phyloP scores from a whole-genome alignment of 2,888 invertebrate species.

The Lasioglossum marginatum region DNA sequence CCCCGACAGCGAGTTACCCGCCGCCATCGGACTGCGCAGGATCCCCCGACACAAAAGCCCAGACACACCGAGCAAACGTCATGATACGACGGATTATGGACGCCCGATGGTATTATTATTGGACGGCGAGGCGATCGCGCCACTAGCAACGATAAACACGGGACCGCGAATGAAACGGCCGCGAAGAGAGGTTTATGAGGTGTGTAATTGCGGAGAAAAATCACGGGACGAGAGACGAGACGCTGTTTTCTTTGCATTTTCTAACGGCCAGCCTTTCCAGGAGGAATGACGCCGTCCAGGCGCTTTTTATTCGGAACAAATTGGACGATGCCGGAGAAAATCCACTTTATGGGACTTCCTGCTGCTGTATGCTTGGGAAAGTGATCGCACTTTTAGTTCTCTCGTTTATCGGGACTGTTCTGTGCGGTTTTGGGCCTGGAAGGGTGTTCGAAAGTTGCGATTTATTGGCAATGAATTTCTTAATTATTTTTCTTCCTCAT shows the following conservation, averaged over 20 bases:
- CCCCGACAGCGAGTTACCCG: slow-evolving; percentile 27
- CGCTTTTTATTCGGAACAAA: background rate
- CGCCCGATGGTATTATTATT: slow-evolving; percentile 45
- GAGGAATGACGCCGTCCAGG: background rate
- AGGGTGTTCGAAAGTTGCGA: background rate
- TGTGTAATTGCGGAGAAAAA: slow-evolving; percentile 49
- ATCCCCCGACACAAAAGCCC: slow-evolving; percentile 30
- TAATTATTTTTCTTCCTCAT: background rate
- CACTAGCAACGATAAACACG: slow-evolving; percentile 49
- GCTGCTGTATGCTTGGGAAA: background rate
- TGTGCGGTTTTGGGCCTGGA: background rate
- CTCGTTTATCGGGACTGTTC: background rate
- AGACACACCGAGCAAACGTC: slow-evolving; percentile 49
- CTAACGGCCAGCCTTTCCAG: background rate
- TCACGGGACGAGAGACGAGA: background rate
- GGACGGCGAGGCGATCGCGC: slow-evolving; percentile 40
- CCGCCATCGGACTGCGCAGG: background rate
- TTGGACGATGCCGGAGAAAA: background rate
- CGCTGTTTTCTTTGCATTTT: slow-evolving; percentile 15
- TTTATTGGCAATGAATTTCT: background rate
- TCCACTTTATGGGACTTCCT: background rate
- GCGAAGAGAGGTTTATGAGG: slow-evolving; percentile 38
- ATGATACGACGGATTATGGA: slow-evolving; percentile 56
- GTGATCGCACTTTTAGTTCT: background rate
- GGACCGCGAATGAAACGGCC: slow-evolving; percentile 18